phyloP scores from a whole-genome alignment of 2,888 invertebrate species.

The Luffia ferchaultella region DNA sequence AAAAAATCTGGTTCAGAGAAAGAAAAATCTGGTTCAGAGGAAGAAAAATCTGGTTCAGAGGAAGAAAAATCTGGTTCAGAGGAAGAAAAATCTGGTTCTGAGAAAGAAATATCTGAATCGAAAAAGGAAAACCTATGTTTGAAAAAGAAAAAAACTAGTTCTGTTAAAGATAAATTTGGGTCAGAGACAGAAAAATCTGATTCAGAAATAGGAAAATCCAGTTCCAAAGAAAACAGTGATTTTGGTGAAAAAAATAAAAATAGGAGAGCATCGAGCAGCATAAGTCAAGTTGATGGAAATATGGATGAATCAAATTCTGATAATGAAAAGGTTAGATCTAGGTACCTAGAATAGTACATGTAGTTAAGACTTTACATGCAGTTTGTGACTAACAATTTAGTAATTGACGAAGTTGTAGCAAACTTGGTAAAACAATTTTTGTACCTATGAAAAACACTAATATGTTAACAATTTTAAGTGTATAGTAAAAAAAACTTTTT shows the following conservation, averaged over 20 bases:
- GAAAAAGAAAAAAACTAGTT: slow-evolving; percentile 6
- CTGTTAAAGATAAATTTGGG: too few species aligned
- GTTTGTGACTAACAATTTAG: too few species aligned
- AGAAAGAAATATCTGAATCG: slow-evolving; percentile 14
- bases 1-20: slow-evolving; percentile 8
- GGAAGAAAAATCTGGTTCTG: slow-evolving; percentile 21
- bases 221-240: not conserved
- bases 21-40: slow-evolving; percentile 3
- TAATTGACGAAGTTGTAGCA: too few species aligned
- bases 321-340: slow-evolving; percentile 45
- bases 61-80: slow-evolving; percentile 17
- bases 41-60: not conserved
- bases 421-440: too few species aligned
- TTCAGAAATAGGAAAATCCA: not conserved
- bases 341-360: too few species aligned
- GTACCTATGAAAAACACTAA: too few species aligned
- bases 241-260: slow-evolving; percentile 5
- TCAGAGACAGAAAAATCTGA: too few species aligned
- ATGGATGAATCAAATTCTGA: slow-evolving; percentile 29
- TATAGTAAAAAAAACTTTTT: too few species aligned
- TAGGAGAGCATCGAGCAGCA: slow-evolving; percentile 13
- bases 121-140: slow-evolving; percentile 6
- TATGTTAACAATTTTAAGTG: too few species aligned
- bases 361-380: too few species aligned
- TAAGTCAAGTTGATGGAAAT: slow-evolving; percentile 19